Conservation (phyloP, 2,113 vertebrate genomes). For the Sakesphorus luctuosus region DNA sequence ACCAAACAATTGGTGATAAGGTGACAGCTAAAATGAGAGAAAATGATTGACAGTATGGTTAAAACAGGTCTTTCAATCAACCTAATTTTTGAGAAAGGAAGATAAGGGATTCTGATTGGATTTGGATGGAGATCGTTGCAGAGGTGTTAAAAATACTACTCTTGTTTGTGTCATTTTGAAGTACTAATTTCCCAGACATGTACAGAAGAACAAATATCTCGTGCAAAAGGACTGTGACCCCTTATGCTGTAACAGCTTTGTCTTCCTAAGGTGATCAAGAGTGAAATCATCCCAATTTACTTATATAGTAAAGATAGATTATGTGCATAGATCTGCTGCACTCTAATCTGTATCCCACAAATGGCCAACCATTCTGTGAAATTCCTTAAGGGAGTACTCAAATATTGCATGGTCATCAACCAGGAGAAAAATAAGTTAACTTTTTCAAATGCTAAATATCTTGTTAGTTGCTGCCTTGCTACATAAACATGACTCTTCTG, state of each 20-base stretch:
- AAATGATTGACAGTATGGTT: not conserved
- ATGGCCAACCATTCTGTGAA: not conserved
- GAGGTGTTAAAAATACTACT: not conserved
- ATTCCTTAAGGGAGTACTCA: not conserved
- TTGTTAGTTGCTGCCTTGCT: not conserved
- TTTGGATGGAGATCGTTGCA: not conserved
- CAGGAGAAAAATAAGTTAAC: not conserved
- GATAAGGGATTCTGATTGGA: not conserved
- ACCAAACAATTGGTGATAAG: not conserved
- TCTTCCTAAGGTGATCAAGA: not conserved
- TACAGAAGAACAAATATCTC: not conserved
- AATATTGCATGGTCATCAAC: not conserved
- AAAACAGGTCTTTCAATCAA: not conserved
- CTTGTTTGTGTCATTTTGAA: not conserved
- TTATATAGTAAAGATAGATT: not conserved
- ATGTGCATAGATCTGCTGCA: not conserved
- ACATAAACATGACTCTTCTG: not conserved
- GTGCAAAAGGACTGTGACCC: not conserved
- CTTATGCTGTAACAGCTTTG: not conserved
- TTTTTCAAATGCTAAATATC: not conserved
- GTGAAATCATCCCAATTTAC: not conserved
- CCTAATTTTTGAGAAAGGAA: not conserved
- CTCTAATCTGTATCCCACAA: not conserved
- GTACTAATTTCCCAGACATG: not conserved
- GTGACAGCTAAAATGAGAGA: not conserved